Conservation (phyloP, 2,113 vertebrate species). For the Halcyon senegalensis region DNA sequence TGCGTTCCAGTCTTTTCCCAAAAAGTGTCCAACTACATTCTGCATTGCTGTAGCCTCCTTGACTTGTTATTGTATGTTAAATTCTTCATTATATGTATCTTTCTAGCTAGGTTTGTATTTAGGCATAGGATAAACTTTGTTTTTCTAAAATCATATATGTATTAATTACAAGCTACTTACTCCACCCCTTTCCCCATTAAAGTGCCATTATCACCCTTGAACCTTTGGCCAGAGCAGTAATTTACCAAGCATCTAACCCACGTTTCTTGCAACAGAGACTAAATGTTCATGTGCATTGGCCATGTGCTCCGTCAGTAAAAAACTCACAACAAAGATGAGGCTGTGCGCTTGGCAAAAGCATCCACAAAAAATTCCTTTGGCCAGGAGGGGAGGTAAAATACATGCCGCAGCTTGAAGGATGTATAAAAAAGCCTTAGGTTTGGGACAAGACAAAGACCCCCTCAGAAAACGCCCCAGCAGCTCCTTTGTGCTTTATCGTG, state of each 20-base stretch:
- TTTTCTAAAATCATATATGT: background rate
- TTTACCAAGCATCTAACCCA: background rate
- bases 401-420: background rate
- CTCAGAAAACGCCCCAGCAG: background rate
- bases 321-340: background rate
- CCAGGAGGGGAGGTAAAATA: background rate
- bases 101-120: background rate
- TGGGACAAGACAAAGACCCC: background rate
- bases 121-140: background rate
- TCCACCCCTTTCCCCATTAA: background rate
- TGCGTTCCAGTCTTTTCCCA: background rate
- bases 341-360: background rate
- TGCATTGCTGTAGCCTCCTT: background rate
- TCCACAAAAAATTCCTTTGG: background rate
- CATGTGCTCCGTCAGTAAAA: background rate
- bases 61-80: background rate
- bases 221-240: background rate
- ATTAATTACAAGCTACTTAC: background rate
- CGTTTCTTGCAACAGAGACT: background rate
- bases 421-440: background rate
- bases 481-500: background rate
- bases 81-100: background rate
- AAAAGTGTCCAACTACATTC: background rate
- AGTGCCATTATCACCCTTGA: background rate
- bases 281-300: accelerated